phyloP scores from a whole-genome alignment of 2,113 vertebrate genomes.

The Brachionichthys hirsutus region DNA sequence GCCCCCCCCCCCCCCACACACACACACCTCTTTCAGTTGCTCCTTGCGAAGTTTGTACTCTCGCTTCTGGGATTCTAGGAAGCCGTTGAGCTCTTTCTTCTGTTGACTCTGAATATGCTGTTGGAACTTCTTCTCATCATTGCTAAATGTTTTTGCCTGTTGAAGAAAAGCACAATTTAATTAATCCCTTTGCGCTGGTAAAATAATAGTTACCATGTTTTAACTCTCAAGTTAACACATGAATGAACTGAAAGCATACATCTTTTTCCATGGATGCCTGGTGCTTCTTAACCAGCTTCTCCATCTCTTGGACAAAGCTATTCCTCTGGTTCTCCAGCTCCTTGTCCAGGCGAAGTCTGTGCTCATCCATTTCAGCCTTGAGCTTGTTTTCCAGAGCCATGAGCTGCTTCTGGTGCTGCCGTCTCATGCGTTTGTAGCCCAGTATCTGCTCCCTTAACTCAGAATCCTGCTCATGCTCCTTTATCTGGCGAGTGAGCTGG shows the following conservation, averaged over 20 bases:
- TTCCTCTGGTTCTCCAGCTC: constrained; percentile 97
- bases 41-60: constrained; percentile 98
- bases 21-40: constrained; percentile 98
- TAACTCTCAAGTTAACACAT: not conserved
- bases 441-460: constrained; percentile 98
- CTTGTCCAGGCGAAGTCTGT: constrained; percentile 96
- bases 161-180: constrained; percentile 47
- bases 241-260: constrained; percentile 71
- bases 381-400: constrained; percentile 98
- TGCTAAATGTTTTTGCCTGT: constrained; percentile 92
- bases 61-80: constrained; percentile 95
- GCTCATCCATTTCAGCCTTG: constrained; percentile 97
- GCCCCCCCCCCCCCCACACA: too few species aligned
- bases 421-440: constrained; percentile 97
- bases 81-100: constrained; percentile 96
- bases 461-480: constrained; percentile 97
- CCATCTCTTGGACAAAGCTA: constrained; percentile 95
- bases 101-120: constrained; percentile 98
- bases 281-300: constrained; percentile 98
- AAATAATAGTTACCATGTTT: not conserved
- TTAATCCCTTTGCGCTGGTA: constrained; percentile 15
- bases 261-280: constrained; percentile 97
- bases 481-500: constrained; percentile 97
- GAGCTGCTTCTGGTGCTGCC: constrained; percentile 97
- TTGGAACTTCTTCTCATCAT: constrained; percentile 98